phyloP scores from a whole-genome alignment of 2,113 vertebrate species.

The Sterrhoptilus dennistouni region DNA sequence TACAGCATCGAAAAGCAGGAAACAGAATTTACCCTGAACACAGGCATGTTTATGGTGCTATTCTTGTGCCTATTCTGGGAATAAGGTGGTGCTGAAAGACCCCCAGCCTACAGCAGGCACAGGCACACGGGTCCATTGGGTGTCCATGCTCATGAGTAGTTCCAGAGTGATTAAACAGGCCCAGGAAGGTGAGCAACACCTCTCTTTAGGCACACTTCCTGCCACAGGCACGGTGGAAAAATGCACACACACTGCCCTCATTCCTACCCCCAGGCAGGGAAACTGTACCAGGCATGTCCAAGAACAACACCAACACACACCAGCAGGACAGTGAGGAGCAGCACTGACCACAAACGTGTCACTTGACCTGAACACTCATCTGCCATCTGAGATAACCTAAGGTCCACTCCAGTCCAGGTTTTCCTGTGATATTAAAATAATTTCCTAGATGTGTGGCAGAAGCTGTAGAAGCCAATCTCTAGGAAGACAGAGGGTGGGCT shows the following conservation, averaged over 20 bases:
- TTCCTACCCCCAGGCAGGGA: neutral
- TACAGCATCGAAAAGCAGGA: neutral
- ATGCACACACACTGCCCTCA: neutral
- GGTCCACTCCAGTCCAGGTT: accelerated
- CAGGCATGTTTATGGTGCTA: neutral
- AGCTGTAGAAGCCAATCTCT: neutral
- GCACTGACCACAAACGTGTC: accelerated
- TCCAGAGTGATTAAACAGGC: neutral
- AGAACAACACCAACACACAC: neutral
- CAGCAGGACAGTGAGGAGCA: neutral
- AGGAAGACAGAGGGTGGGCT: accelerated
- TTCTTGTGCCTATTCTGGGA: neutral
- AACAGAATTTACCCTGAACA: neutral
- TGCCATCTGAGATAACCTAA: neutral
- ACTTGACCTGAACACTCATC: accelerated
- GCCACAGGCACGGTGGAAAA: neutral
- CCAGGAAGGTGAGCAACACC: neutral
- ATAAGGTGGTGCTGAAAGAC: neutral
- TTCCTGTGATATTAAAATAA: neutral
- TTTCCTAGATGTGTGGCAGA: neutral
- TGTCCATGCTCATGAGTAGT: accelerated
- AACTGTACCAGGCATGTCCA: neutral
- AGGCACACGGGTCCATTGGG: neutral
- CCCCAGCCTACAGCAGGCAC: neutral
- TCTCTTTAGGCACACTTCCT: neutral